Evolutionary conservation across 2,113 vertebrate species (phyloP), one percentile per base, ranked within the genome.

Genomic region (Phaethon lepturus): DNA sequence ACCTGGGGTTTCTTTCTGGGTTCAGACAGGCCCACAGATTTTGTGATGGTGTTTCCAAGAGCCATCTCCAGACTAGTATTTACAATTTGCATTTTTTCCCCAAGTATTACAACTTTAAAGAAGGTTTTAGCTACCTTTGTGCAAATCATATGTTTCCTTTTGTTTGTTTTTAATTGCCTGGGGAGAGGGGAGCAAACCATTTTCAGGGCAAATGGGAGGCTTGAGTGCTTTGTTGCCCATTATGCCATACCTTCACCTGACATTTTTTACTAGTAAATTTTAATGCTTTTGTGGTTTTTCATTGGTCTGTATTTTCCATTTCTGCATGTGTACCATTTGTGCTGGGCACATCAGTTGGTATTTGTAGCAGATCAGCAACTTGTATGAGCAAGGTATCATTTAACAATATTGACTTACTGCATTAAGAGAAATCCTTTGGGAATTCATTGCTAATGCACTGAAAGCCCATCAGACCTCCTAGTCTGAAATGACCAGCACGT

Each of bases 11-110:
- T 74, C 8, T n/a, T 47, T 53, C 38, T 53, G 60, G 17, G 23
- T 75, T 66, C 38, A 47, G 24, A 49, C 5, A 3, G 35, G 28
- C 1, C 2, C 29, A 16, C 14, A 38, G 45, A 26, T 53, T 79
- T 89, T 89, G 49, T 19, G n/a, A 12, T 35, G 7, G 29, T 53
- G 45, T 44, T 67, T 19, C 60, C 17, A 10, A 66, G n/a, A 59
- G 83, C 42, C 9, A 6, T 45, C 42, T 72, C 28, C 72, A 75
- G n/a, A 62, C 15, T 64, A 59, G 29, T 47, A 80, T 20, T 79
- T 76, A 45, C 0, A 0, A 9, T 15, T 38, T 33, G 6, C 15
- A 17, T 45, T 3, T 64, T 45, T 31, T 3, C 7, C 31, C 14
- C 7, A 31, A 83, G 40, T 53, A 42, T 50, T 63, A 40, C 10